phyloP scores from a whole-genome alignment of 2,113 vertebrate species.

The Potamarius usumacintae region DNA sequence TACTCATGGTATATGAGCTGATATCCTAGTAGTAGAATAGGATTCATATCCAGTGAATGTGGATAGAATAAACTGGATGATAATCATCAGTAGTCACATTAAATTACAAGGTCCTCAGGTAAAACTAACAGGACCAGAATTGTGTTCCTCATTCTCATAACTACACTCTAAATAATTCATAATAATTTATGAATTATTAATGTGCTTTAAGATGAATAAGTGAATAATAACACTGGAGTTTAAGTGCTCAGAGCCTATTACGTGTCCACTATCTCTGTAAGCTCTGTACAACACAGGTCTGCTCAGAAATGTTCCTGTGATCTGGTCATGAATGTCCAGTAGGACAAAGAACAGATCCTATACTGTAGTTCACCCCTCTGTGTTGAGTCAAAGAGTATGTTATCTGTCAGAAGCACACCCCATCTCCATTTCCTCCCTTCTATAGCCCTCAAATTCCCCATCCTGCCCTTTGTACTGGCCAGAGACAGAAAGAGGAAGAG shows the following conservation, averaged over 20 bases:
- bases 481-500: constrained; percentile 24
- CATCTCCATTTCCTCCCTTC: constrained; percentile 24
- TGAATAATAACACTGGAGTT: neutral
- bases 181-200: neutral
- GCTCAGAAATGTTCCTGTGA: constrained; percentile 7
- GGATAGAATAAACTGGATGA: neutral
- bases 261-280: neutral
- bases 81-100: neutral
- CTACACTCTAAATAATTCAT: neutral
- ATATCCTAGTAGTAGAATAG: too few relatives aligned
- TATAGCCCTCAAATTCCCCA: constrained; percentile 19
- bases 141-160: neutral
- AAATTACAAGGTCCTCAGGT: neutral
- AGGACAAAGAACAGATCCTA: constrained; percentile 11
- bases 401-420: constrained; percentile 23
- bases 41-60: too few relatives aligned
- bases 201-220: neutral
- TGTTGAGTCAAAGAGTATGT: neutral
- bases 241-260: neutral
- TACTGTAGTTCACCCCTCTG: neutral
- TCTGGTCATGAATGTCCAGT: constrained; percentile 10
- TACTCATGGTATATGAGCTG: too few relatives aligned
- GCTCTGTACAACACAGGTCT: neutral
- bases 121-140: neutral
- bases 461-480: constrained; percentile 24